Conservation (phyloP, 2,113 vertebrate genomes). For the Calcarius ornatus region DNA sequence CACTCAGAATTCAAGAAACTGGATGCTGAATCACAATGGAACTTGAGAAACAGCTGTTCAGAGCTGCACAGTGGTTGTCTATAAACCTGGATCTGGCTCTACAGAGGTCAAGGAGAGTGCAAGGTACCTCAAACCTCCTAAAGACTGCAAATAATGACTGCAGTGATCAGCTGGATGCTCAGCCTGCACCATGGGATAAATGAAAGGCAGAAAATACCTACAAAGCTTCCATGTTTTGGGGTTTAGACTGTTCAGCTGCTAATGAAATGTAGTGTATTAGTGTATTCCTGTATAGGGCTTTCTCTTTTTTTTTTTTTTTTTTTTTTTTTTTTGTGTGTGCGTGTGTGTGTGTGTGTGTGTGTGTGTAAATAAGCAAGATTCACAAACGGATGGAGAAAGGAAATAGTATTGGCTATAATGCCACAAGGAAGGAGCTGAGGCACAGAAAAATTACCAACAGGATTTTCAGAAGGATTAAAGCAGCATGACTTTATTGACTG, state of each 20-base stretch:
- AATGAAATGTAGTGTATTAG: neutral
- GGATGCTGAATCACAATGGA: neutral
- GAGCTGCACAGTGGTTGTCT: neutral
- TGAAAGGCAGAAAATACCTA: neutral
- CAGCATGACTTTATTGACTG: conserved; percentile 53
- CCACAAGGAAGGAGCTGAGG: conserved; percentile 4
- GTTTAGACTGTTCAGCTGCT: neutral
- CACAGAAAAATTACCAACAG: conserved; percentile 30
- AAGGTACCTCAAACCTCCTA: neutral
- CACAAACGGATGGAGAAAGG: neutral
- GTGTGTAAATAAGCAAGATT: neutral
- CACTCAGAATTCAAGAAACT: neutral
- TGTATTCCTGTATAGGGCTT: neutral
- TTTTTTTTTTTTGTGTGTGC: neutral
- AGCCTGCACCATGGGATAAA: neutral
- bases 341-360: too few relatives aligned
- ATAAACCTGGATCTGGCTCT: neutral
- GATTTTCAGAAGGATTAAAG: conserved; percentile 55
- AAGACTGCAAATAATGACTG: neutral
- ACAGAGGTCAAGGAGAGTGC: neutral
- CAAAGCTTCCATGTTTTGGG: neutral
- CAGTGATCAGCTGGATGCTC: neutral
- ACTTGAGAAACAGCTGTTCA: neutral
- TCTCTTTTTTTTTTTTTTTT: neutral
- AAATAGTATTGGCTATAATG: conserved; percentile 13